Evolutionary conservation across 2,113 vertebrate species (phyloP), one percentile per base, ranked within the genome.

Genomic region (Mustela lutreola): DNA sequence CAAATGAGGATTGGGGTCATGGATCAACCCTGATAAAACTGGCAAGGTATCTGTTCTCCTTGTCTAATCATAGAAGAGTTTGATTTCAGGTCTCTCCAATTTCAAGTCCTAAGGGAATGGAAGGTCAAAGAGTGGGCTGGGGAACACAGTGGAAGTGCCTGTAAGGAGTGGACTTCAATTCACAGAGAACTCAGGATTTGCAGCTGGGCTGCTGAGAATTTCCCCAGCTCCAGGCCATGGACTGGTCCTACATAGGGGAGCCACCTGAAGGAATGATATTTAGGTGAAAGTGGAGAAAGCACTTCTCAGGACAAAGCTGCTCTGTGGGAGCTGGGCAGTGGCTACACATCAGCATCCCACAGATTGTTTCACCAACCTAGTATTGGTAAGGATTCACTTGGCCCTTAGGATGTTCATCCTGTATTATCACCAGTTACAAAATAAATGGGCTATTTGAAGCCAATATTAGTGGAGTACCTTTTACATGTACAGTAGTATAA

Each of bases 301-400:
- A 15, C 8, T 26, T 42, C 70, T 42, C 58, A 3, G 58, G 15
- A 63, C n/a, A 65, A 45, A 86, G 82, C 26, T 53, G 82, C n/a
- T 53, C 31, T 8, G 0, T 36, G 36, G 62, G 15, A 3, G 7
- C 16, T 1, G 18, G 36, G 5, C 31, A 0, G 50, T 19, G 21
- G 60, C 12, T 11, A 11, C 5, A 11, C 2, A 12, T 92, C 90
- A 83, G 50, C 28, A 71, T 42, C 65, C 39, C 15, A 42, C n/a
- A 71, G 39, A 21, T 60, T 36, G 79, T 36, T 45, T 62, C 58
- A 24, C 33, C 73, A 42, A 60, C 26, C 28, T 14, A 48, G 5
- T 33, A 42, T 36, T 48, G 39, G 5, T 12, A 33, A 45, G 14
- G 18, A 45, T 14, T 36, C 42, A 39, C 70, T 45, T 76, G 60